Conservation (phyloP, 2,888 invertebrate genomes). For the Ennomos erosarius region DNA sequence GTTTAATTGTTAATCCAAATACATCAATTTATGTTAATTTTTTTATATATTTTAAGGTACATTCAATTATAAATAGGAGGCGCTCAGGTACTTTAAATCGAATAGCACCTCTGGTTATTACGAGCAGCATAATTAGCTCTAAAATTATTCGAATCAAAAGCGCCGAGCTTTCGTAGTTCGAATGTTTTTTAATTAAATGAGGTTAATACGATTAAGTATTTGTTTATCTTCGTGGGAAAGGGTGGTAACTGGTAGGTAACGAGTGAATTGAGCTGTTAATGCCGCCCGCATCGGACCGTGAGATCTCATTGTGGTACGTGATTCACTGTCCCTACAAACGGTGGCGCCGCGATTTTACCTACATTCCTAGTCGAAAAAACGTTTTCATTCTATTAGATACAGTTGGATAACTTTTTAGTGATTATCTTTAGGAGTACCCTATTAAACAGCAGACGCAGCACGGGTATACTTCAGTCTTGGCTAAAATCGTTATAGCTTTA, state of each 20-base stretch:
- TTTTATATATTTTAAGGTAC: too few relatives aligned
- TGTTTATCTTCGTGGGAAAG: conserved; percentile 48
- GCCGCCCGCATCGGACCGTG: conserved; percentile 80
- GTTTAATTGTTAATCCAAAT: too few relatives aligned
- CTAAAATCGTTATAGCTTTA: too few relatives aligned
- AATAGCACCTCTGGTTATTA: neutral
- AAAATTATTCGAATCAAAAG: too few relatives aligned
- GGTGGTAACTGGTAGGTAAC: conserved; percentile 42
- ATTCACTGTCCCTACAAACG: conserved; percentile 17
- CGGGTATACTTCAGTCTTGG: too few relatives aligned
- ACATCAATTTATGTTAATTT: too few relatives aligned
- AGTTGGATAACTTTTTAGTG: conserved; percentile 6
- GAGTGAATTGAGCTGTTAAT: conserved; percentile 81
- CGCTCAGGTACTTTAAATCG: too few relatives aligned
- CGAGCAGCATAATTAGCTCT: too few relatives aligned
- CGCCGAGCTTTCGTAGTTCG: neutral
- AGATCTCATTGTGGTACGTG: conserved; percentile 58
- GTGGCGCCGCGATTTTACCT: conserved; percentile 15
- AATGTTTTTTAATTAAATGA: conserved; percentile 28
- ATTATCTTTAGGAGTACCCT: too few relatives aligned
- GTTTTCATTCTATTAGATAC: too few relatives aligned
- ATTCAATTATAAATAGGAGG: too few relatives aligned
- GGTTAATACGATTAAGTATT: conserved; percentile 36
- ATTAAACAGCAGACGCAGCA: too few relatives aligned
- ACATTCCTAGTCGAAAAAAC: conserved; percentile 4